Percentiles rank a stretch among this genome's conserved stretches.
These are phyloP conservation scores for Aegotheles bennettii DNA, from an alignment of 2,113 vertebrate genomes.

Conservation along the genomic window DNA sequence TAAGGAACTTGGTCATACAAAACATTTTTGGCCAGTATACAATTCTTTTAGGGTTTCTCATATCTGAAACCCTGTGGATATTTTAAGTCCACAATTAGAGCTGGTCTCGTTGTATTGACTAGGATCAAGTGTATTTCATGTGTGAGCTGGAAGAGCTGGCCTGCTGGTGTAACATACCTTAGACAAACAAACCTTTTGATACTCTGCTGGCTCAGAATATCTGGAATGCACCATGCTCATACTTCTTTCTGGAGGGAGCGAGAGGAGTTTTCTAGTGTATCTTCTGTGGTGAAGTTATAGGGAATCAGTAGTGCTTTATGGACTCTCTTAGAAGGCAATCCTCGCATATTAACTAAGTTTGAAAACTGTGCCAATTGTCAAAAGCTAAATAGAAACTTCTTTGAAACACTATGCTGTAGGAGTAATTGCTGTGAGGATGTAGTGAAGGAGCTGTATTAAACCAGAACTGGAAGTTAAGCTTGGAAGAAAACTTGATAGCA, in stretches of 20 bases:
- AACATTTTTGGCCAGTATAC: background rate
- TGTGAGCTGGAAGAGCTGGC: background rate
- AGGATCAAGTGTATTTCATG: background rate
- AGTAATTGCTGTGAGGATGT: background rate
- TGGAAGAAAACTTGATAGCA: background rate
- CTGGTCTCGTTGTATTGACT: background rate
- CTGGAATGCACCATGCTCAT: background rate
- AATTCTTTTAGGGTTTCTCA: background rate
- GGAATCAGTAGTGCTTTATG: background rate
- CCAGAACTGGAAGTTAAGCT: background rate
- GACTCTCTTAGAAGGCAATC: background rate
- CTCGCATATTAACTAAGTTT: background rate
- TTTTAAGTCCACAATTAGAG: background rate
- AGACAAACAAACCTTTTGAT: background rate
- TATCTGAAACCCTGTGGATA: background rate
- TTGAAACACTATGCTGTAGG: background rate
- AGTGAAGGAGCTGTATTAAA: background rate
- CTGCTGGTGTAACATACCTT: background rate
- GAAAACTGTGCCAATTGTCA: background rate
- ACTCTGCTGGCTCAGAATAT: background rate
- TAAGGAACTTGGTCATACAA: background rate
- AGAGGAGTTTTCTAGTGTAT: background rate
- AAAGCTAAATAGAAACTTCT: background rate
- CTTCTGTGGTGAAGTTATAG: background rate
- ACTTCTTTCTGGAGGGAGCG: background rate